Evolutionary conservation across 64 coral and sea anemone species (phyloP), one percentile per base, ranked within the genome.

Genomic region (Dendronephthya gigantea): DNA sequence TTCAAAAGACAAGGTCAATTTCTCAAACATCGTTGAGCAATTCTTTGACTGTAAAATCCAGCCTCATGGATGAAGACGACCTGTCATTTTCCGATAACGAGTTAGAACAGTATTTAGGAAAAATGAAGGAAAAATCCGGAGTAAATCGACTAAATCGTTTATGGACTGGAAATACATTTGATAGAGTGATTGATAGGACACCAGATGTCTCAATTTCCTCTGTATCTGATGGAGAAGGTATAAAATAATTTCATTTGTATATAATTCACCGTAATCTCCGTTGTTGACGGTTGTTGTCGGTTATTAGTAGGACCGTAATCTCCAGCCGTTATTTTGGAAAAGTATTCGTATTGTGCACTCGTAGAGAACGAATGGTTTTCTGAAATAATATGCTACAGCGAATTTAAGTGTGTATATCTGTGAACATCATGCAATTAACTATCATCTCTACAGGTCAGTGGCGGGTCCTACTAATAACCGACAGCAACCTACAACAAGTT

Each of bases 171-270:
- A 36, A 83, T 1, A 93, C 72, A 17, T 93, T 93, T 82, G 82
- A 88, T 33, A 90, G 30, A 58, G 37, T 41, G 1, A 84, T 93
- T 43, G 92, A 93, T 55, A 93, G 87, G 69, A 93, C 92, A 47
- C 92, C 92, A 8, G 92, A 93, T 37, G 87, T 93, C 28, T 93
- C 92, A 23, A 90, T 93, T 39, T 90, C 92, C 36, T 87, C 88
- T 14, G 65, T 68, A 13, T 89, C 83, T 1, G 89, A 85, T 25
- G 87, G 87, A 30, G 84, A 90, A 87, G 19, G 23, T 70, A 84
- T n/a, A n/a, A n/a, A n/a, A n/a, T n/a, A n/a, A n/a, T n/a, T n/a
- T n/a, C n/a, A n/a, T n/a, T n/a, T n/a, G n/a, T n/a, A n/a, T n/a
- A n/a, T n/a, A n/a, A n/a, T n/a, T n/a, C n/a, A n/a, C n/a, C n/a